Evolutionary conservation across 2,888 invertebrate genomes (phyloP).

Genomic region (Euproctis similis): DNA sequence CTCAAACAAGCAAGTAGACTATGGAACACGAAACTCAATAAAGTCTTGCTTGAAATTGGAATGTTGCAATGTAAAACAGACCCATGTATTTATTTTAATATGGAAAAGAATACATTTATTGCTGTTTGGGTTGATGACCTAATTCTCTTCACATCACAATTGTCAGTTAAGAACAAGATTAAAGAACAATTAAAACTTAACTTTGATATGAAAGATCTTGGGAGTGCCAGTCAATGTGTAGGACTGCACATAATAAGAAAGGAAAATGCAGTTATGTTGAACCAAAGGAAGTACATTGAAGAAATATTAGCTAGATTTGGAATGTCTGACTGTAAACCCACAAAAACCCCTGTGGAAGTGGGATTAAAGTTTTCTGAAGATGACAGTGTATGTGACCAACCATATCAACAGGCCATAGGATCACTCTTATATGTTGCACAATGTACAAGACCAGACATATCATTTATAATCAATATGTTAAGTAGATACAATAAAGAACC

Average conservation of each 20-base stretch:
- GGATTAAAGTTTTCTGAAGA: neutral
- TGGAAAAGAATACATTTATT: slow-evolving; percentile 15
- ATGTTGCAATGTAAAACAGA: slow-evolving; percentile 16
- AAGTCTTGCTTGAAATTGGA: slow-evolving; percentile 16
- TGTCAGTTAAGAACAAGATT: slow-evolving; percentile 1
- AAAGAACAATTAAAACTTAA: slow-evolving; percentile 10
- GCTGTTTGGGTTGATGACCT: slow-evolving; percentile 22
- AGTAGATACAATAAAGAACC: slow-evolving; percentile 2
- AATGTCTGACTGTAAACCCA: neutral
- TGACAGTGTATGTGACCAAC: slow-evolving; percentile 2
- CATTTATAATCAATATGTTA: neutral
- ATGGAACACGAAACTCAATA: slow-evolving; percentile 20
- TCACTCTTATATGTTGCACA: slow-evolving; percentile 6
- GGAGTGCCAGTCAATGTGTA: slow-evolving; percentile 3
- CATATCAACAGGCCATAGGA: slow-evolving; percentile 5
- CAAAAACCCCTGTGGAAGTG: neutral
- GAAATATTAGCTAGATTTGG: neutral
- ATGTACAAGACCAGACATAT: slow-evolving; percentile 6
- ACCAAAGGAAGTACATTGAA: neutral
- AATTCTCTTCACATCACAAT: slow-evolving; percentile 11
- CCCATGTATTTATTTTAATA: slow-evolving; percentile 24
- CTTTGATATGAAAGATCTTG: slow-evolving; percentile 15
- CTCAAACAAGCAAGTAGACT: slow-evolving; percentile 10
- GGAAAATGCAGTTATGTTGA: neutral
- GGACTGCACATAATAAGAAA: slow-evolving; percentile 2